phyloP scores from a whole-genome alignment of 2,888 invertebrate species.

The Apotomis betuletana region DNA sequence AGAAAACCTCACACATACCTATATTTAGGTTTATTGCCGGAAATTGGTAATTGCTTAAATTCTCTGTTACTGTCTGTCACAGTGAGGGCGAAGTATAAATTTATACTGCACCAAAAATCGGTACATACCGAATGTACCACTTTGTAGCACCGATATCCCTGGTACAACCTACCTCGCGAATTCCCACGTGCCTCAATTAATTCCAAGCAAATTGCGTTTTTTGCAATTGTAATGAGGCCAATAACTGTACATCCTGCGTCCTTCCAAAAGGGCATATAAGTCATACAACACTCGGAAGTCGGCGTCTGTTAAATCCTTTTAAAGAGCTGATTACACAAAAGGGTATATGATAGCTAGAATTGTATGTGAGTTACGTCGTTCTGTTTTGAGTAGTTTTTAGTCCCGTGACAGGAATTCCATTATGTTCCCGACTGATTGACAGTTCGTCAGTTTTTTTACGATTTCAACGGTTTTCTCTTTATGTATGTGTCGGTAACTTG shows the following conservation, averaged over 20 bases:
- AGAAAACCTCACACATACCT: too few species aligned
- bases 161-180: not conserved
- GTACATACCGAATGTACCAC: not conserved
- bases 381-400: not conserved
- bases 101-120: not conserved
- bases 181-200: conserved; percentile 33
- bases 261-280: not conserved
- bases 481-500: not conserved
- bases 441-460: conserved; percentile 11
- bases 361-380: not conserved
- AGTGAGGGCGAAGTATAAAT: not conserved
- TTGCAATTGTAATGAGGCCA: conserved; percentile 25
- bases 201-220: conserved; percentile 26
- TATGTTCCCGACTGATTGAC: conserved; percentile 3
- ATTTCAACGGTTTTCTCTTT: conserved; percentile 4
- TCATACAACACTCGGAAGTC: not conserved
- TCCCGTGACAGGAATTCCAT: conserved; percentile 4
- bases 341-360: not conserved
- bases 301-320: not conserved
- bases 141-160: not conserved
- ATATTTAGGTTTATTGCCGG: too few species aligned
- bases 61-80: too few species aligned
- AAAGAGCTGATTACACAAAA: not conserved
- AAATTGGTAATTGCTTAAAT: too few species aligned
- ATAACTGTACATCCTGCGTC: not conserved